Evolutionary conservation across 1,140 invertebrate species (phyloP), one percentile per base, ranked within the genome.

Genomic region (Scaptomyza graminum): DNA sequence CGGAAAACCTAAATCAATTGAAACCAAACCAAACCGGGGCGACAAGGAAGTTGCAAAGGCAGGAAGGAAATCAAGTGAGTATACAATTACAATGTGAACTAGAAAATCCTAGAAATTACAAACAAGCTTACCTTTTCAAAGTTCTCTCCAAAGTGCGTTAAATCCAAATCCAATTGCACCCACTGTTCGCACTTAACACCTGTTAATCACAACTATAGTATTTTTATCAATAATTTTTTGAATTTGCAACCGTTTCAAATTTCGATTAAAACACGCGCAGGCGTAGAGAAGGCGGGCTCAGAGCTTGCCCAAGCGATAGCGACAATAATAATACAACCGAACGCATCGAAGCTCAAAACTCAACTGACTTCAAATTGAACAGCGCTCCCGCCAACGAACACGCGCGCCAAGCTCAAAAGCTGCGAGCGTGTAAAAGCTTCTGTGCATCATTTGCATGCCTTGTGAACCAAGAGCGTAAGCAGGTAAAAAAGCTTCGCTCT

Each of bases 261-360:
- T 5, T 28, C n/a, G 9, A 37, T 44, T 49, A 46, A 63, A 46
- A 52, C 55, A 56, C 37, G 73, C 81, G 80, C 80, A 84, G 76
- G 61, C 80, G 76, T 84, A 11, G 4, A 51, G 28, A 13, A 22
- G 25, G n/a, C 8, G 41, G 55, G 13, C 15, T 13, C 43, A 31
- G 28, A 62, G 8, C 16, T 49, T 46, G 66, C 61, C 57, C 52
- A 56, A 59, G 51, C 72, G 66, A 37, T 31, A 77, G 60, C 54
- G 73, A 59, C 9, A 63, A 57, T 31, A 63, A 57, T 31, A 44
- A 31, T 59, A 50, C 66, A 88, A 90, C 88, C 87, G 82, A 67
- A 90, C 87, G 66, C 82, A 67, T 55, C 88, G 73, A 90, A 83
- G 82, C 49, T 83, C 63, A 69, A 88, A 78, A 90, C 79, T 90